Evolutionary conservation across 2,888 invertebrate species (phyloP).

Genomic region (Aromia moschata): DNA sequence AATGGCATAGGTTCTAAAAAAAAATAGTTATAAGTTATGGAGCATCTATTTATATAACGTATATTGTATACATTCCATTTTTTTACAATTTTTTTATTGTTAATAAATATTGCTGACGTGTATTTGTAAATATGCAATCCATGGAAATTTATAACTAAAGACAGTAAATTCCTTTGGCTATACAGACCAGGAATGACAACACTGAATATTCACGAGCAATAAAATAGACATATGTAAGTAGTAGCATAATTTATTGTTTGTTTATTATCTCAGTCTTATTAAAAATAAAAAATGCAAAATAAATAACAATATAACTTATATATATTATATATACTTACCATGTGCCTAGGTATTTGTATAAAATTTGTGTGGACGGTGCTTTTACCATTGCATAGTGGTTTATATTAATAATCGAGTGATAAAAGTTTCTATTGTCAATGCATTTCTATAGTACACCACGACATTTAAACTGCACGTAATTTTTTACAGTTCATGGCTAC

Average conservation of each 20-base stretch:
- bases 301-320: neutral
- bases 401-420: too few species aligned
- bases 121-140: conserved; percentile 15
- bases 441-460: too few species aligned
- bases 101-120: conserved; percentile 8
- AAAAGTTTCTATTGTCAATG: too few species aligned
- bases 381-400: neutral
- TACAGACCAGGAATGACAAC: conserved; percentile 9
- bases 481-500: too few species aligned
- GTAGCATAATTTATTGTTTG: conserved; percentile 13
- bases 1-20: conserved; percentile 2
- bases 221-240: conserved; percentile 20
- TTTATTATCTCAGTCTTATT: conserved; percentile 17
- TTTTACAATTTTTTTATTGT: conserved; percentile 16
- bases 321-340: too few species aligned
- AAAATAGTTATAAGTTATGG: conserved; percentile 5
- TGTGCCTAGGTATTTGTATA: conserved; percentile 1
- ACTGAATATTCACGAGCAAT: conserved; percentile 28
- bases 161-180: neutral
- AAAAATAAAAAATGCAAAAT: neutral
- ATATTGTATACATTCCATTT: conserved; percentile 13
- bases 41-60: conserved; percentile 15
- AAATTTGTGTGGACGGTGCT: neutral
- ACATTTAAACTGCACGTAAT: too few species aligned
- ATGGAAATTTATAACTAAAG: conserved; percentile 16